These are phyloP conservation scores for Coenonympha arcania DNA, from an alignment of 2,888 invertebrate species.

Conservation along the genomic window DNA sequence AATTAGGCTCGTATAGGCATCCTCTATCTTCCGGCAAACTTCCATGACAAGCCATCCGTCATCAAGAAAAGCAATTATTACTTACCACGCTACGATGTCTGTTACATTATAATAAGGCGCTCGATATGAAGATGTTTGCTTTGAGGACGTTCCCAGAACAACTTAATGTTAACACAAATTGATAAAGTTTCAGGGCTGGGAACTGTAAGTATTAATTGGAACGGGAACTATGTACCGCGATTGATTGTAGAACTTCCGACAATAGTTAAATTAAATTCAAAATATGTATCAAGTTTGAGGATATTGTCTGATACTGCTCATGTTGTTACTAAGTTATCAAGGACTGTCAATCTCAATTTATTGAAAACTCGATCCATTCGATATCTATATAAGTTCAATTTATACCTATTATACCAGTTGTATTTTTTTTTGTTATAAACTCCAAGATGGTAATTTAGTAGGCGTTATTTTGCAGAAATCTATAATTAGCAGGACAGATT, in stretches of 20 bases:
- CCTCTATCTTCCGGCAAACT: constrained; percentile 27
- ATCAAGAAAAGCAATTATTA: constrained; percentile 39
- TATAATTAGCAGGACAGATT: too few relatives aligned
- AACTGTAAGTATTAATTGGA: constrained; percentile 8
- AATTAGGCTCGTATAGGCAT: constrained; percentile 21
- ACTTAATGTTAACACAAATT: constrained; percentile 17
- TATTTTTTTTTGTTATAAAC: too few relatives aligned
- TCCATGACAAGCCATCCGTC: constrained; percentile 41
- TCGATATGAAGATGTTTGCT: constrained; percentile 25
- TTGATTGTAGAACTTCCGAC: constrained; percentile 11
- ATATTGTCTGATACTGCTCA: background rate
- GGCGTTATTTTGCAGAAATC: too few relatives aligned
- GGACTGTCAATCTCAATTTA: background rate
- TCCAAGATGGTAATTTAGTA: too few relatives aligned
- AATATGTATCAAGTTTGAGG: constrained; percentile 1
- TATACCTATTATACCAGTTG: too few relatives aligned
- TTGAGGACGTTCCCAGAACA: constrained; percentile 17
- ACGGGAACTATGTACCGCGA: constrained; percentile 9
- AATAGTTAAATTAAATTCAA: constrained; percentile 12
- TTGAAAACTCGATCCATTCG: too few relatives aligned
- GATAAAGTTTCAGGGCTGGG: constrained; percentile 20
- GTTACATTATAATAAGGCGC: constrained; percentile 24
- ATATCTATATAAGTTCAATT: too few relatives aligned
- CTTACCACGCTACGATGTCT: constrained; percentile 23
- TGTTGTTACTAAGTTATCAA: background rate